Conservation (phyloP, 2,888 invertebrate species). For the Miltochrista miniata region DNA sequence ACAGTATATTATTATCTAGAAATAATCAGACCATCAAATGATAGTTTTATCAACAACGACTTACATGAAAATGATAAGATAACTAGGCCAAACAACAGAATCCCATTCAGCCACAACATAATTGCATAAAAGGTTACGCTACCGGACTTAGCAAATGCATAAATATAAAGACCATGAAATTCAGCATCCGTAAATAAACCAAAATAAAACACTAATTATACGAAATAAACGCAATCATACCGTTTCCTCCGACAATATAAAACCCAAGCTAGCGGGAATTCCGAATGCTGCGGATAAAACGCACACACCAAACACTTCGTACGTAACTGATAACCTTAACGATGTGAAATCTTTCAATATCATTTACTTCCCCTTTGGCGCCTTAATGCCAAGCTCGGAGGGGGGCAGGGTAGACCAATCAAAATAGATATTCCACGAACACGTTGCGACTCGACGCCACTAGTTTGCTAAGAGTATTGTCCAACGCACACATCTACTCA, state of each 20-base stretch:
- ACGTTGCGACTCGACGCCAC: constrained; percentile 53
- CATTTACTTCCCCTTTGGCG: constrained; percentile 39
- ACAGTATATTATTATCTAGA: not conserved
- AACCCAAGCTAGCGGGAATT: constrained; percentile 59
- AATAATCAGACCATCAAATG: constrained; percentile 1
- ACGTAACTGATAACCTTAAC: constrained; percentile 32
- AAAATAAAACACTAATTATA: constrained; percentile 31
- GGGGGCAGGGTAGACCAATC: constrained; percentile 41
- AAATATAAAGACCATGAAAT: constrained; percentile 24
- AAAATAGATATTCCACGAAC: constrained; percentile 41
- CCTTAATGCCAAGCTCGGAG: constrained; percentile 14
- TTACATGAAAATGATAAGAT: constrained; percentile 4
- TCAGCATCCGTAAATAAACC: constrained; percentile 31
- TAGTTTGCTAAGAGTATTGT: constrained; percentile 30
- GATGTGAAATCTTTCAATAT: constrained; percentile 23
- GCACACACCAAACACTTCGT: constrained; percentile 29
- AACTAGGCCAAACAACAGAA: constrained; percentile 5
- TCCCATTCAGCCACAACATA: not conserved
- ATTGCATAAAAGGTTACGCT: constrained; percentile 2
- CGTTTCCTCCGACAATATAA: constrained; percentile 49
- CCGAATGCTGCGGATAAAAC: constrained; percentile 48
- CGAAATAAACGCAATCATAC: constrained; percentile 31
- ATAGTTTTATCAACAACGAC: not conserved
- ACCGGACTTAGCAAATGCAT: constrained; percentile 3
- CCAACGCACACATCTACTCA: constrained; percentile 47